A percentile compares a stretch with the other conserved stretches of the same genome.
phyloP scores from a whole-genome alignment of 2,113 vertebrate genomes.

The Centropus bengalensis region DNA sequence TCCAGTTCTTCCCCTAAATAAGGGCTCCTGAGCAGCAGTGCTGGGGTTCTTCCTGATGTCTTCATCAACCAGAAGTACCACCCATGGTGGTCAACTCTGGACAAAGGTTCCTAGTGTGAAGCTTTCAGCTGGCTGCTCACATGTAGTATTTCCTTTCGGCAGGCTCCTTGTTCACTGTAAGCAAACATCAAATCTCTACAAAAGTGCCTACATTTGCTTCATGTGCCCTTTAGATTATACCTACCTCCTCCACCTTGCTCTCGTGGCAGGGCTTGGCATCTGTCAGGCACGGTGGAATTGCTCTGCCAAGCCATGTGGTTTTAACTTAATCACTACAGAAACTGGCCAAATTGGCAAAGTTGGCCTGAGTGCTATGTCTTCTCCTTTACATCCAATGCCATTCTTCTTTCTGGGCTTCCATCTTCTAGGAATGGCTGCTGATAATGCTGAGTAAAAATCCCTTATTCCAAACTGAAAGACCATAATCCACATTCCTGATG shows the following conservation, averaged over 20 bases:
- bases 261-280: not conserved
- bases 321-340: not conserved
- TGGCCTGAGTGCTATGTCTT: not conserved
- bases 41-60: not conserved
- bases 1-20: not conserved
- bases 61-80: not conserved
- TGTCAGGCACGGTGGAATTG: not conserved
- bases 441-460: not conserved
- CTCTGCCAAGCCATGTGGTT: not conserved
- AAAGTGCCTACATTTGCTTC: not conserved
- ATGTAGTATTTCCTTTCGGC: not conserved
- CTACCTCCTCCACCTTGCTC: not conserved
- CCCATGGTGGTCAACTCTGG: not conserved
- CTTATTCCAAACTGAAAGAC: not conserved
- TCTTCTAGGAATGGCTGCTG: not conserved
- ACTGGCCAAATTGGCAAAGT: not conserved
- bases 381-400: not conserved
- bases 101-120: not conserved
- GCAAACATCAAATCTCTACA: not conserved
- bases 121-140: not conserved
- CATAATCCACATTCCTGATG: not conserved
- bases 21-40: not conserved
- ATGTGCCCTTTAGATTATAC: not conserved
- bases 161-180: not conserved
- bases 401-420: not conserved